These are phyloP conservation scores for Chauna torquata DNA, from an alignment of 2,113 vertebrate genomes.

Conservation along the genomic window DNA sequence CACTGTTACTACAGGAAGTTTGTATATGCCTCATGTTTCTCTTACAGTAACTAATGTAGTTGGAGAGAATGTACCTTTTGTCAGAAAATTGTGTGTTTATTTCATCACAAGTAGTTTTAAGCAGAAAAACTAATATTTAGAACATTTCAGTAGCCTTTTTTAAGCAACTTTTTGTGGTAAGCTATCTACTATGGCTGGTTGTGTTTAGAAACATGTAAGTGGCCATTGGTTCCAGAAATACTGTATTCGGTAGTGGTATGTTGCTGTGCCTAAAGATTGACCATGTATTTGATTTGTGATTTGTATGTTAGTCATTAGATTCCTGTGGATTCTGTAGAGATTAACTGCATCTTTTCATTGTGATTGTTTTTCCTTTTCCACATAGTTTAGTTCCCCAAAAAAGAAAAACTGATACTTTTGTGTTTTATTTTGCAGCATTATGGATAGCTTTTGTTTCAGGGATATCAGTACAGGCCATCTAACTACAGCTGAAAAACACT, in stretches of 20 bases:
- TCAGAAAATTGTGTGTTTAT: not conserved
- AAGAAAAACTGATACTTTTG: not conserved
- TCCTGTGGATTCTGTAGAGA: not conserved
- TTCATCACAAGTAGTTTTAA: not conserved
- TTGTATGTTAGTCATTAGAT: not conserved
- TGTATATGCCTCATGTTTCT: not conserved
- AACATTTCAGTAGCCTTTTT: not conserved
- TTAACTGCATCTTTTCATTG: not conserved
- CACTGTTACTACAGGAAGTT: not conserved
- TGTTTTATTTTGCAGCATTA: not conserved
- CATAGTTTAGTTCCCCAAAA: not conserved
- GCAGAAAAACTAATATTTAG: not conserved
- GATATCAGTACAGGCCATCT: not conserved
- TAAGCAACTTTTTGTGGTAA: not conserved
- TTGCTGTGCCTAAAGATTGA: not conserved
- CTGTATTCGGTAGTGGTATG: fast-evolving
- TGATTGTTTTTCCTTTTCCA: not conserved
- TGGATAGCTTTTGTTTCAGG: not conserved
- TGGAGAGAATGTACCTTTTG: not conserved
- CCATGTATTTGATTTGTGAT: not conserved
- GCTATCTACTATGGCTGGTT: not conserved
- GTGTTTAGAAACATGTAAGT: not conserved
- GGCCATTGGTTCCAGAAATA: not conserved
- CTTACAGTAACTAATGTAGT: not conserved
- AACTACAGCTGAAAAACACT: not conserved